A percentile compares a stretch with the other conserved stretches of the same genome.
phyloP scores from a whole-genome alignment of 1,140 invertebrate genomes.

The Micrasema longulum region DNA sequence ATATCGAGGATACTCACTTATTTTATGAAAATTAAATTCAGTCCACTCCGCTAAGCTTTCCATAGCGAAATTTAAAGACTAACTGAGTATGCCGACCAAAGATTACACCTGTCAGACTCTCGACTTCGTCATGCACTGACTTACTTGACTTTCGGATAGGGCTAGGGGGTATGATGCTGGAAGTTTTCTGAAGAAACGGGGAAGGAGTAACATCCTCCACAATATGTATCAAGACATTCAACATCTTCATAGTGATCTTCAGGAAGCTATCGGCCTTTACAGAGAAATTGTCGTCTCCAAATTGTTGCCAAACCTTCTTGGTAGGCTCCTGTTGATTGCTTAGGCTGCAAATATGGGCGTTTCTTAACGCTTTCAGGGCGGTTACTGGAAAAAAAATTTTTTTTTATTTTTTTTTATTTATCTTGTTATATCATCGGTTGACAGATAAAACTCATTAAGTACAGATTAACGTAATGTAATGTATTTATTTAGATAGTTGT shows the following conservation, averaged over 20 bases:
- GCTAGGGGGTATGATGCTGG: slow-evolving; percentile 69
- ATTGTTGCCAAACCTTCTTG: slow-evolving; percentile 67
- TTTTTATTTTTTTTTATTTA: too few species aligned
- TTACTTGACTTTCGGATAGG: slow-evolving; percentile 61
- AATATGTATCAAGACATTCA: slow-evolving; percentile 82
- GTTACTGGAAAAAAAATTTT: slow-evolving; percentile 10
- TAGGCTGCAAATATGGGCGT: slow-evolving; percentile 29
- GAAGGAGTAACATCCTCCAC: slow-evolving; percentile 78
- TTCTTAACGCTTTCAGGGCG: slow-evolving; percentile 57
- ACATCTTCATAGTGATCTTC: slow-evolving; percentile 75
- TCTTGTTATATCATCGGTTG: too few species aligned
- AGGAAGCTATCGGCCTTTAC: slow-evolving; percentile 73
- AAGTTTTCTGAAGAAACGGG: slow-evolving; percentile 68
- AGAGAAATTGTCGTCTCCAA: slow-evolving; percentile 65
- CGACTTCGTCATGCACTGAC: too few species aligned
- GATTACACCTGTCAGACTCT: too few species aligned
- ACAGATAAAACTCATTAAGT: too few species aligned
- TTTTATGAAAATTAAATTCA: too few species aligned
- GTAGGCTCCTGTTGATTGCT: background rate
- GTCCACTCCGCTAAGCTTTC: too few species aligned
- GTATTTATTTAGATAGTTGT: too few species aligned
- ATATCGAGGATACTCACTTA: too few species aligned
- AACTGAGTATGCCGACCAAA: too few species aligned
- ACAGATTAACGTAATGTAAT: too few species aligned
- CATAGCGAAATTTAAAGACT: too few species aligned